These are phyloP conservation scores for Cardinalis cardinalis DNA, from an alignment of 2,113 vertebrate genomes.

Conservation along the genomic window DNA sequence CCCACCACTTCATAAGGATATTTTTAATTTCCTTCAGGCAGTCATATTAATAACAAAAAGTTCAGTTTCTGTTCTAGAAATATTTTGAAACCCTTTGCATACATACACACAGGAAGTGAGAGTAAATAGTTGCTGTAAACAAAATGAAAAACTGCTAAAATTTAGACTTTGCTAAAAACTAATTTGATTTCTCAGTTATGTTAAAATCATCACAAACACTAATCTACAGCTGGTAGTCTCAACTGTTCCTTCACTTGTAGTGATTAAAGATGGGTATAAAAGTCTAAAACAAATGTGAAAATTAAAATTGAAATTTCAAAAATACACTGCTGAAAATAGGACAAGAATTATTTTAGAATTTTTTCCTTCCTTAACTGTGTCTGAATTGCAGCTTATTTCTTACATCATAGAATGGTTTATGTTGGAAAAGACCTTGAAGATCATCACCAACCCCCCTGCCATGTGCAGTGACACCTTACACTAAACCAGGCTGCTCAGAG, in stretches of 20 bases:
- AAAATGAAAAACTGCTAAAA: slow-evolving; percentile 20
- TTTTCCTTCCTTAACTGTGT: not conserved
- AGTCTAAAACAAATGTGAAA: not conserved
- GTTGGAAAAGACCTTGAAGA: not conserved
- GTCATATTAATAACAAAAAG: not conserved
- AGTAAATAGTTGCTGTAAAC: slow-evolving; percentile 31
- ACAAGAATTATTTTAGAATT: not conserved
- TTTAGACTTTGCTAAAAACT: slow-evolving; percentile 18
- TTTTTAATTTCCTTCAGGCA: not conserved
- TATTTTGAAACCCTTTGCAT: not conserved
- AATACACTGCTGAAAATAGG: not conserved
- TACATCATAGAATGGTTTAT: not conserved
- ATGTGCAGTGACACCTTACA: not conserved
- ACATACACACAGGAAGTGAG: not conserved
- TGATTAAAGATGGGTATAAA: not conserved
- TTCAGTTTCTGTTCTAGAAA: not conserved
- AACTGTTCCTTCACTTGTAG: not conserved
- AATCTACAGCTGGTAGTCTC: slow-evolving; percentile 25
- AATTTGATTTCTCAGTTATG: slow-evolving; percentile 37
- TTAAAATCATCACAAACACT: slow-evolving; percentile 40
- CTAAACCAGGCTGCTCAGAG: not conserved
- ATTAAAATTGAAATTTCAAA: not conserved
- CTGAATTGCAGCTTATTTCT: not conserved
- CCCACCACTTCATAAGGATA: not conserved
- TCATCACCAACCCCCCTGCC: not conserved